Percentiles rank a stretch among this genome's conserved stretches.
phyloP scores from a whole-genome alignment of 2,888 invertebrate genomes.

The Xestia rhomboidea region DNA sequence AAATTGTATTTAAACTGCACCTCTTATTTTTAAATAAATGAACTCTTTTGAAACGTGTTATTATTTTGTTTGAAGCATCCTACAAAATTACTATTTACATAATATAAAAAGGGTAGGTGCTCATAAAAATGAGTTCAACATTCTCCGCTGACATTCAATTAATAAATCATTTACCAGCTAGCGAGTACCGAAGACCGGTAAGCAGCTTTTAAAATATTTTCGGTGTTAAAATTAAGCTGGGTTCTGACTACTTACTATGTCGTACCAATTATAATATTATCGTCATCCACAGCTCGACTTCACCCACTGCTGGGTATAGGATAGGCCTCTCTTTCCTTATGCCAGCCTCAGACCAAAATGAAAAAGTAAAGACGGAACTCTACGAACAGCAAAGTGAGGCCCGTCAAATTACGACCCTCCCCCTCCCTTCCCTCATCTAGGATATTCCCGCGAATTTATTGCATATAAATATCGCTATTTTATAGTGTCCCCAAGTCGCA shows the following conservation, averaged over 20 bases:
- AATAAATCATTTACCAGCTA: constrained; percentile 45
- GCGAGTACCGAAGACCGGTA: constrained; percentile 25
- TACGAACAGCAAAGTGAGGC: no score
- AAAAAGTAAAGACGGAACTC: no score
- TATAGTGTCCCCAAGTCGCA: neutral
- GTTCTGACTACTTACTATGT: neutral
- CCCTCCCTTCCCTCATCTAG: no score
- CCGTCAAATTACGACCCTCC: no score
- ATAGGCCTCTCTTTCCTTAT: no score
- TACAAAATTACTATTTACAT: constrained; percentile 14
- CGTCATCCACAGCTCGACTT: no score
- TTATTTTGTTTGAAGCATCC: neutral
- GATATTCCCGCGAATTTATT: no score
- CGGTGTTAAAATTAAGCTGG: neutral
- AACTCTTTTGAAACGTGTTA: constrained; percentile 7
- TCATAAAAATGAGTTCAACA: constrained; percentile 31
- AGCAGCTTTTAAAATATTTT: constrained; percentile 38
- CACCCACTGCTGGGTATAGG: no score
- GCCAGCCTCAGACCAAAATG: no score
- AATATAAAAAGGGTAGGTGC: constrained; percentile 16
- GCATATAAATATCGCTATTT: neutral
- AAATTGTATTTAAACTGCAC: neutral
- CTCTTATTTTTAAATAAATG: neutral
- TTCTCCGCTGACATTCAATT: constrained; percentile 42
- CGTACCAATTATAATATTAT: neutral